Percentiles rank a stretch among this genome's conserved stretches.
phyloP scores from a whole-genome alignment of 2,113 vertebrate genomes.

The Coptodon bakossiorum region DNA sequence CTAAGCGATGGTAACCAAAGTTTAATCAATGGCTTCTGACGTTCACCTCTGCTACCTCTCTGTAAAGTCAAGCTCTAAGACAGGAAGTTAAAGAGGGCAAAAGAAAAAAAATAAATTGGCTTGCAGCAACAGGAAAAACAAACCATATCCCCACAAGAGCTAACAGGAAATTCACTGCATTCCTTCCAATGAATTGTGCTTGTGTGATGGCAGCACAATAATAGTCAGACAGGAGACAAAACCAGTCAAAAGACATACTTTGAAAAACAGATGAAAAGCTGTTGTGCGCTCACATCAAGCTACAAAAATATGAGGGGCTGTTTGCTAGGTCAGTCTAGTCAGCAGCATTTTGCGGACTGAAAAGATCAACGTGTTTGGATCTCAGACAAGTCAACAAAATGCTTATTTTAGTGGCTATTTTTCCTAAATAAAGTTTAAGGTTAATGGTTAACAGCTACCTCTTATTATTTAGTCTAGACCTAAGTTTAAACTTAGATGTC shows the following conservation, averaged over 20 bases:
- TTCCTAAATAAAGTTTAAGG: slow-evolving; percentile 42
- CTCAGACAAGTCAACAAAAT: slow-evolving; percentile 11
- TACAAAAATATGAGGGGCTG: not conserved
- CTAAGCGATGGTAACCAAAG: slow-evolving; percentile 21
- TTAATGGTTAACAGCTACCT: slow-evolving; percentile 70
- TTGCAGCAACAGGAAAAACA: slow-evolving; percentile 78
- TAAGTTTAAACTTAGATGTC: slow-evolving; percentile 39
- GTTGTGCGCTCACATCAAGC: slow-evolving; percentile 25
- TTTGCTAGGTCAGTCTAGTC: not conserved
- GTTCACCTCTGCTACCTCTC: slow-evolving; percentile 54
- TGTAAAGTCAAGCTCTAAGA: slow-evolving; percentile 55
- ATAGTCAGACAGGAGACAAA: slow-evolving; percentile 49
- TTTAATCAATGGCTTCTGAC: slow-evolving; percentile 51
- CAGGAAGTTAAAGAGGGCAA: slow-evolving; percentile 65
- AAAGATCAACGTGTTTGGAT: not conserved
- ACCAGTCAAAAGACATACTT: slow-evolving; percentile 39
- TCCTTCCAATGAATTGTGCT: slow-evolving; percentile 66
- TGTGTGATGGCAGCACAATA: slow-evolving; percentile 61
- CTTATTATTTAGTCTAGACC: slow-evolving; percentile 49
- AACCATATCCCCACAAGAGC: slow-evolving; percentile 74
- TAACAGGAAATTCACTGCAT: slow-evolving; percentile 78
- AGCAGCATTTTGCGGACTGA: not conserved
- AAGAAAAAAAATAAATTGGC: slow-evolving; percentile 53
- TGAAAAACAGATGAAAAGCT: slow-evolving; percentile 50
- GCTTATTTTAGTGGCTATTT: slow-evolving; percentile 26